phyloP scores from a whole-genome alignment of 2,113 vertebrate genomes.

The Gasterosteus aculeatus region DNA sequence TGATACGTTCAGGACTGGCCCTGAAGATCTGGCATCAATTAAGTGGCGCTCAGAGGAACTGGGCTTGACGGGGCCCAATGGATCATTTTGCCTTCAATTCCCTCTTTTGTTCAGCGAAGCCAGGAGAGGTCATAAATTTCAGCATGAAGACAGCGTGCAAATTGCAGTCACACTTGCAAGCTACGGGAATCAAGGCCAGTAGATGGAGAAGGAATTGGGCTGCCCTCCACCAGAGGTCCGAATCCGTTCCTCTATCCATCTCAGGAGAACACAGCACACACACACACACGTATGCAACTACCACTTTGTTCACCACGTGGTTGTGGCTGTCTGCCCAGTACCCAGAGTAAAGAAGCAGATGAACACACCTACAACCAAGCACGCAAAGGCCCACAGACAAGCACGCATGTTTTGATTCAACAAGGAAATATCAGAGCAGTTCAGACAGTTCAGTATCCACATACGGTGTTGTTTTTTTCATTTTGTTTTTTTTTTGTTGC shows the following conservation, averaged over 20 bases:
- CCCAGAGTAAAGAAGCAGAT: slow-evolving; percentile 38
- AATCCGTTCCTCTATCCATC: slow-evolving; percentile 54
- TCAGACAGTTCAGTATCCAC: slow-evolving; percentile 18
- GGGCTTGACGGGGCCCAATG: slow-evolving; percentile 70
- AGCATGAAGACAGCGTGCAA: slow-evolving; percentile 80
- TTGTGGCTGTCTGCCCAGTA: slow-evolving; percentile 23
- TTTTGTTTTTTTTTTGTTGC: slow-evolving; percentile 1
- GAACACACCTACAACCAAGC: slow-evolving; percentile 50
- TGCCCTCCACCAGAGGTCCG: slow-evolving; percentile 48
- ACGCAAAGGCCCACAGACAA: slow-evolving; percentile 30
- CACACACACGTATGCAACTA: slow-evolving; percentile 31
- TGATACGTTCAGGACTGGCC: slow-evolving; percentile 61
- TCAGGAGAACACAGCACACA: slow-evolving; percentile 35
- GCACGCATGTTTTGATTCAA: slow-evolving; percentile 41
- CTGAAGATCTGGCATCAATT: slow-evolving; percentile 81
- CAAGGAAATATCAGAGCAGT: slow-evolving; percentile 44
- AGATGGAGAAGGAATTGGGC: slow-evolving; percentile 62
- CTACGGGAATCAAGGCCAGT: slow-evolving; percentile 67
- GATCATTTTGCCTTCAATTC: slow-evolving; percentile 75
- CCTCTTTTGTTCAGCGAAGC: slow-evolving; percentile 76
- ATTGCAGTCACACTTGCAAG: slow-evolving; percentile 79
- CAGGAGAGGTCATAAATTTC: slow-evolving; percentile 75
- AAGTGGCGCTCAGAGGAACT: slow-evolving; percentile 70
- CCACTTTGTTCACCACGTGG: slow-evolving; percentile 33
- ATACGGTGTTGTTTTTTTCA: slow-evolving; percentile 11